Percentiles rank a stretch among this genome's conserved stretches.
Evolutionary conservation across 2,888 invertebrate genomes (phyloP).

Genomic region (Cepaea hortensis): DNA sequence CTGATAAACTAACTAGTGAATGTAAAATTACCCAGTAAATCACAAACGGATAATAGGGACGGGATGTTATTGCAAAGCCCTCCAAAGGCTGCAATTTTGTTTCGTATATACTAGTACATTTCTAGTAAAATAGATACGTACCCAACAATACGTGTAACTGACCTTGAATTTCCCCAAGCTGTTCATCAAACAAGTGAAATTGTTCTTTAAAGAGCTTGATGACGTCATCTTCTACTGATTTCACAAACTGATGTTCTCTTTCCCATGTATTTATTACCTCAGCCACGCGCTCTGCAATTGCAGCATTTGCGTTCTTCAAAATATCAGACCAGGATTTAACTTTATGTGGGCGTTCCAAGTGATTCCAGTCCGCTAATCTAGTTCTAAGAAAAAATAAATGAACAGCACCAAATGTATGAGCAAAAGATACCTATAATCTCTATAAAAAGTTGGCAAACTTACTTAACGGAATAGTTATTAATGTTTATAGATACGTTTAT

Average conservation of each 20-base stretch:
- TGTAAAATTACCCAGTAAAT: too few species aligned
- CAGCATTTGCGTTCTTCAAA: conserved; percentile 54
- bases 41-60: too few species aligned
- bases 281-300: conserved; percentile 61
- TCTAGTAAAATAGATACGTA: too few species aligned
- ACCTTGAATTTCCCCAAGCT: conserved; percentile 69
- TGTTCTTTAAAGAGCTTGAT: conserved; percentile 65
- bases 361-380: conserved; percentile 44
- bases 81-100: too few species aligned
- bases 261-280: conserved; percentile 67
- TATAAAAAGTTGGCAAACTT: not conserved
- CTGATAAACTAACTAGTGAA: too few species aligned
- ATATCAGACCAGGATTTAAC: conserved; percentile 57
- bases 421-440: not conserved
- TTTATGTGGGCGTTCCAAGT: conserved; percentile 54
- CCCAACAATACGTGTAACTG: not conserved
- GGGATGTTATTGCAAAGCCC: too few species aligned
- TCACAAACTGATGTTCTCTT: conserved; percentile 56
- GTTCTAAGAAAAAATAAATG: not conserved
- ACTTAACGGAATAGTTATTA: too few species aligned
- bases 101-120: too few species aligned
- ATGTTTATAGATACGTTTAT: not conserved
- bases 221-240: conserved; percentile 58
- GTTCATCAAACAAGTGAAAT: conserved; percentile 68
- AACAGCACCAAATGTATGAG: not conserved